Evolutionary conservation across 2,797 vertebrate genomes (phyloP), one percentile per base, ranked within the genome.

Genomic region (Pagetopsis macropterus): DNA sequence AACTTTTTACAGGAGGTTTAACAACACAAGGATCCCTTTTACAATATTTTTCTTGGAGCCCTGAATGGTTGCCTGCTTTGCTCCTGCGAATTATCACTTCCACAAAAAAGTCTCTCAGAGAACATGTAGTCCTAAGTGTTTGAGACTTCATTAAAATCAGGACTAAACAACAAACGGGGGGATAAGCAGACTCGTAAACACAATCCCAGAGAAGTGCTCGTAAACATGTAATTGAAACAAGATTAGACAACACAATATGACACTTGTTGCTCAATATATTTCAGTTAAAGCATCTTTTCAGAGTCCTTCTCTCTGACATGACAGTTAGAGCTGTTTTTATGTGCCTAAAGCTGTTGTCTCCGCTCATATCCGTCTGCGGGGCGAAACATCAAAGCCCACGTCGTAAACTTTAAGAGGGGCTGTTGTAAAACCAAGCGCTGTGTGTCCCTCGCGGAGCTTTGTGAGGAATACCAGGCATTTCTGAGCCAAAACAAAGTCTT

Each of bases 351-450:
- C 27, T 41, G 52, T 11, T 7, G 21, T 43, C 17, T 56, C 2
- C 8, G 33, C 45, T 66, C 45, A n/a, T 27, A 7, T 86, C 67
- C 2, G 84, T 78, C 83, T 82, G 67, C 70, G 9, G 76, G 73
- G 31, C 17, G 9, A 12, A 76, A 66, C 40, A 77, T 87, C 82
- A 84, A 79, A 85, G 82, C 75, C 16, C 3, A 12, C 19, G 33
- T 63, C 45, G 46, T 85, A 88, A 79, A 81, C 49, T 45, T 75
- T 55, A 43, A 71, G 75, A 45, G 52, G 14, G 46, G 4, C 45
- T 3, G 0, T 83, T 63, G n/a, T 89, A 85, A 81, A 88, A 55
- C 13, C 5, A 65, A 60, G 6, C 16, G 1, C 15, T 14, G 60
- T 16, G 72, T 55, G 56, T 74, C 37, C 55, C 15, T 75, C 49